These are phyloP conservation scores for Arenicola marina DNA, from an alignment of 2,888 invertebrate species.

Conservation along the genomic window DNA sequence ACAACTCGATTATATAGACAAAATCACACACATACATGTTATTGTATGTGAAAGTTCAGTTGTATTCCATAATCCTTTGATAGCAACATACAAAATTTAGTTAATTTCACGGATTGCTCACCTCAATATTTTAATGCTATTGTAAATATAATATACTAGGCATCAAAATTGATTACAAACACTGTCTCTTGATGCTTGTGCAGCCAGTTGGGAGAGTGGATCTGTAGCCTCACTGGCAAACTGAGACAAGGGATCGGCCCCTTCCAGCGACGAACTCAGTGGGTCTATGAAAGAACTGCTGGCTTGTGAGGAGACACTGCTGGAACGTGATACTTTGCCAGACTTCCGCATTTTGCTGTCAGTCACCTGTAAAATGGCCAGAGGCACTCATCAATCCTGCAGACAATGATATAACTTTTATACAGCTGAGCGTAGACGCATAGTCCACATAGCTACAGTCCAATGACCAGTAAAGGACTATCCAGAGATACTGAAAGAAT, in stretches of 20 bases:
- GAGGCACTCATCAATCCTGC: not conserved
- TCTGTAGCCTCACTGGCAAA: constrained; percentile 68
- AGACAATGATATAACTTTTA: too few species aligned
- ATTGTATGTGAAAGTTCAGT: too few species aligned
- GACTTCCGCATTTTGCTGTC: not conserved
- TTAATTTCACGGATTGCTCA: too few species aligned
- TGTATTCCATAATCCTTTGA: too few species aligned
- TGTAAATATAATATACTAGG: too few species aligned
- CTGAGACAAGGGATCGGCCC: constrained; percentile 72
- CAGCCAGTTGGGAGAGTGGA: constrained; percentile 61
- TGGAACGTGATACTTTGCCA: not conserved
- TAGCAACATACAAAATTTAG: too few species aligned
- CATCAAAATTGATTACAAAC: not conserved
- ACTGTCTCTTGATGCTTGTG: not conserved
- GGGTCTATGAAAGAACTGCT: not conserved
- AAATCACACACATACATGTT: too few species aligned
- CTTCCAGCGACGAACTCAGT: not conserved
- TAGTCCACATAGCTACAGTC: too few species aligned
- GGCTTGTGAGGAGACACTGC: constrained; percentile 1
- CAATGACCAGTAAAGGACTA: too few species aligned
- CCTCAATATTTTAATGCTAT: too few species aligned
- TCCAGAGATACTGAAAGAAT: too few species aligned
- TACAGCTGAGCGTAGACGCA: too few species aligned
- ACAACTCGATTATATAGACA: not conserved
- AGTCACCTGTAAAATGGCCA: not conserved